Conservation (phyloP, 37 sponge, comb jelly and placozoan species). For the Spongia lamella region DNA sequence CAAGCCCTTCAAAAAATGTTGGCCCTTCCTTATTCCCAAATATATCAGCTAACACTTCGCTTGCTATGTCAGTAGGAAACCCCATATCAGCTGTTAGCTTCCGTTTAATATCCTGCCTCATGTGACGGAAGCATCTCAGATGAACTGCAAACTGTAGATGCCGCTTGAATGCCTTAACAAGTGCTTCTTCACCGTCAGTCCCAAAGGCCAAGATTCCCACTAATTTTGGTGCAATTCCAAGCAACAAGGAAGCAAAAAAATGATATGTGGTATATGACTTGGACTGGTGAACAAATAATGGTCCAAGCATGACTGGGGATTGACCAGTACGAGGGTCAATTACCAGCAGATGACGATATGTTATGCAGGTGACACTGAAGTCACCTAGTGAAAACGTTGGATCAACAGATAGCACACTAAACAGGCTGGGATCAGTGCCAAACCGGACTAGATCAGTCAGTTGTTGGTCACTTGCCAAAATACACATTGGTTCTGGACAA, state of each 20-base stretch:
- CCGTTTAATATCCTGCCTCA: too few species aligned
- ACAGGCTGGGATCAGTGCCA: not conserved
- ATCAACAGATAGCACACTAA: not conserved
- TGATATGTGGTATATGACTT: not conserved
- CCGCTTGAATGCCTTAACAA: too few species aligned
- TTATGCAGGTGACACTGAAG: conserved; percentile 3
- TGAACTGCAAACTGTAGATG: too few species aligned
- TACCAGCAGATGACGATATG: not conserved
- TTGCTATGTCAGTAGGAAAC: not conserved
- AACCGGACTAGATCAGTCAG: not conserved
- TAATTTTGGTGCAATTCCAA: too few species aligned
- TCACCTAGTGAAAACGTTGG: conserved; percentile 13
- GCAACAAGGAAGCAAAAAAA: not conserved
- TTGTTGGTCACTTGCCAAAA: not conserved
- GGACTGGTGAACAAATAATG: not conserved
- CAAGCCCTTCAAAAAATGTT: conserved; percentile 33
- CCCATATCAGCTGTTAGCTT: too few species aligned
- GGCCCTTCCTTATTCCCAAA: conserved; percentile 29
- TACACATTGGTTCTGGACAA: conserved; percentile 12
- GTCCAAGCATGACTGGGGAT: conserved; percentile 10
- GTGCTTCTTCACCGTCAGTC: too few species aligned
- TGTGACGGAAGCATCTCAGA: too few species aligned
- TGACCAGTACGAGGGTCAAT: not conserved
- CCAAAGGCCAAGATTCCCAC: too few species aligned
- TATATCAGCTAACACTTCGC: conserved; percentile 23